Evolutionary conservation across 2,797 vertebrate genomes (phyloP), one percentile per base, ranked within the genome.

Genomic region (Cuniculus paca): DNA sequence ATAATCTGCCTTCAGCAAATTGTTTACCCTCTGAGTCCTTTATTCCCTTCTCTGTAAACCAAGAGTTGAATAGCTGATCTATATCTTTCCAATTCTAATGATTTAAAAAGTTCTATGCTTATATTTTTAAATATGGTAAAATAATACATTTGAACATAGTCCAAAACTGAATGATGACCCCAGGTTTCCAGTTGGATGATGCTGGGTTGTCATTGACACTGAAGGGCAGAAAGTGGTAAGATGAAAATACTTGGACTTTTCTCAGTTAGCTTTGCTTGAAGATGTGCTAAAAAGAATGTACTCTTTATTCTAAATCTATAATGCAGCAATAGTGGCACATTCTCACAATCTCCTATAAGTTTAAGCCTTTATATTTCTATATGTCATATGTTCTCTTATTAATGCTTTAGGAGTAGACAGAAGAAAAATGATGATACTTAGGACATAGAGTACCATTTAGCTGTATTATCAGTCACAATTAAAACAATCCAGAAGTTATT

Each of bases 401-500:
- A 50, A 68, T 52, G 89, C 22, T 86, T 82, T 83, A 5, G 34
- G 63, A 11, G 22, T 91, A 79, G 63, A 82, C 8, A 85, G 34
- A 88, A 75, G 70, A 74, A 85, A 56, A 91, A 72, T 52, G 26
- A 61, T 60, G 83, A 63, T 90, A 96, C n/a, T 84, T 88, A 77
- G 13, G 58, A 83, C 95, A 72, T 63, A 54, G 22, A 91, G 56
- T 50, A 58, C 82, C 31, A 50, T 75, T 94, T 94, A 96, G 77
- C 56, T 88, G 22, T 45, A 42, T 19, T 88, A 34, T 48, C 85
- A 90, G 50, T 75, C 82, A 92, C 12, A 70, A 72, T 82, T 94
- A 50, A 92, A 95, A 70, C 54, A 88, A 85, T 90, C 78, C 93
- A 81, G n/a, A 74, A 90, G 92, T 92, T 93, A 79, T 56, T 92